Percentiles rank a stretch among this genome's conserved stretches.
Evolutionary conservation across 2,113 vertebrate genomes (phyloP).

Genomic region (Platichthys stellatus): DNA sequence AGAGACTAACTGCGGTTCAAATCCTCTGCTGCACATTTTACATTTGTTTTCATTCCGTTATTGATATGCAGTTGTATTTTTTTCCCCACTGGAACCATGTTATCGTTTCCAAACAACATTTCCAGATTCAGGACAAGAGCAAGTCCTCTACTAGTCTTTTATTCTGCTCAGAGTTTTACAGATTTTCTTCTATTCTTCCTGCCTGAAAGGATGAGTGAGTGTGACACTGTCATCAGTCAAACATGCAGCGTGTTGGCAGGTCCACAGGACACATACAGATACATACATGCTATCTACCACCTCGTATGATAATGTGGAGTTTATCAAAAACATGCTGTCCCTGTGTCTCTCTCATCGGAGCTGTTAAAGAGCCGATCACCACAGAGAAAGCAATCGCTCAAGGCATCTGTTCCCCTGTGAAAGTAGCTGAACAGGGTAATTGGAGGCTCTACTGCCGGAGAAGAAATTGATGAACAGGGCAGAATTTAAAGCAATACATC

Average conservation of each 20-base stretch:
- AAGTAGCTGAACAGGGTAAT: not conserved
- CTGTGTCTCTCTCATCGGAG: not conserved
- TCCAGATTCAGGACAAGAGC: not conserved
- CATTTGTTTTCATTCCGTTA: constrained; percentile 48
- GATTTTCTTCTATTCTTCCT: not conserved
- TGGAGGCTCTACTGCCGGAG: not conserved
- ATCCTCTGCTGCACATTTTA: constrained; percentile 22
- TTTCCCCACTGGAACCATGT: not conserved
- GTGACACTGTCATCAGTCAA: no score
- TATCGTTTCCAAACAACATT: not conserved
- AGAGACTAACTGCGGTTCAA: constrained; percentile 38
- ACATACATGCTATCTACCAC: not conserved
- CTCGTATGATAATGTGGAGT: not conserved
- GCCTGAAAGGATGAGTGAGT: not conserved
- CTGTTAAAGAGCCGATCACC: not conserved
- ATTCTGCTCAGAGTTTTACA: not conserved
- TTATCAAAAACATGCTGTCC: not conserved
- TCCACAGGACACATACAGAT: no score
- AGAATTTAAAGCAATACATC: constrained; percentile 57
- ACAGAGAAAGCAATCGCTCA: not conserved
- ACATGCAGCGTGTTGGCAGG: no score
- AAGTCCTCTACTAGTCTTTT: not conserved
- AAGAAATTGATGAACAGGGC: constrained; percentile 55
- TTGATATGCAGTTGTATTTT: constrained; percentile 4
- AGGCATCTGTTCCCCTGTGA: constrained; percentile 12